Percentiles rank a stretch among this genome's conserved stretches.
These are phyloP conservation scores for Microtus oregoni DNA, from an alignment of 2,113 vertebrate genomes.

Conservation along the genomic window DNA sequence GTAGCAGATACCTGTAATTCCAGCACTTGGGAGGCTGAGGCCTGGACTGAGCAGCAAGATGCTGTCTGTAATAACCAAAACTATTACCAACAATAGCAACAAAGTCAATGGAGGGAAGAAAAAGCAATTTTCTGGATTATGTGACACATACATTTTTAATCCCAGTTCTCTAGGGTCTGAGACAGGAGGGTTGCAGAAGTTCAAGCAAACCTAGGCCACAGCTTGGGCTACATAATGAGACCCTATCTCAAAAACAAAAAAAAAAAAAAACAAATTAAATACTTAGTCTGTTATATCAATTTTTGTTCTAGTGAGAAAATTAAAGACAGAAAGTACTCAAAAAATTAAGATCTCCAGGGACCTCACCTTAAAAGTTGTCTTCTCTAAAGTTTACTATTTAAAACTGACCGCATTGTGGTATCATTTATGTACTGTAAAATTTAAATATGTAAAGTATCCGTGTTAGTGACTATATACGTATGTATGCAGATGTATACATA, in stretches of 20 bases:
- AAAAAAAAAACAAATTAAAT: not conserved
- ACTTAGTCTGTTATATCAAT: not conserved
- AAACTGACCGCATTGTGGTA: not conserved
- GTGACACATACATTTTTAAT: not conserved
- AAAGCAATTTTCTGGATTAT: not conserved
- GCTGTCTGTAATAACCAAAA: not conserved
- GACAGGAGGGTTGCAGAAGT: not conserved
- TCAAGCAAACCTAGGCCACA: not conserved
- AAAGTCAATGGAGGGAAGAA: not conserved
- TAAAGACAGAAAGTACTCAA: not conserved
- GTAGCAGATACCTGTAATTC: not conserved
- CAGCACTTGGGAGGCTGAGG: not conserved
- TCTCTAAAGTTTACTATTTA: not conserved
- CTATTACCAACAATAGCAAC: not conserved
- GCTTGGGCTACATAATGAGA: not conserved
- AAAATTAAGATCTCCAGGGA: not conserved
- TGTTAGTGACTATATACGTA: not conserved
- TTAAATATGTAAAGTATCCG: not conserved
- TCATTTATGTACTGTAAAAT: slow-evolving; percentile 14
- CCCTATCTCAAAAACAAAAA: not conserved
- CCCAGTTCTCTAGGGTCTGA: not conserved
- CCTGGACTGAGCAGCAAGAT: not conserved
- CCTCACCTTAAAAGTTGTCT: not conserved
- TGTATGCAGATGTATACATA: too few species aligned
- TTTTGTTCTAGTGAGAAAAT: not conserved